Base-by-base conservation (phyloP, 2,888 invertebrate genomes). In the Nephrotoma appendiculata region DNA sequence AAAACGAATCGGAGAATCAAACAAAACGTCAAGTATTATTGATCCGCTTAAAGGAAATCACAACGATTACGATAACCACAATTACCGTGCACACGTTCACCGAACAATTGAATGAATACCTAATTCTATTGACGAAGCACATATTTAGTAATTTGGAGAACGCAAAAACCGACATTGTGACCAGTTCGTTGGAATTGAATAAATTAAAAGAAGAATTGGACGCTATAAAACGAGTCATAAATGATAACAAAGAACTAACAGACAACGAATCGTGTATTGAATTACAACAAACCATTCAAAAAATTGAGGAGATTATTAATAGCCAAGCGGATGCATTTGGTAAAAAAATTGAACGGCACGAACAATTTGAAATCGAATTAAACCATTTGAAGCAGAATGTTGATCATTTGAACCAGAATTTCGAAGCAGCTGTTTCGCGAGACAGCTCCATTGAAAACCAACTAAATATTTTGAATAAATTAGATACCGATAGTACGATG, bases 381-480 rank as follows among this genome's bases (percentile, higher is more conserved):
- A 44, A 95, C n/a, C 6, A 42, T 6, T 52, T 90, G 1, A 89
- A 89, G 3, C 88, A 89, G 3, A 87, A 88, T 1, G 86, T 91
- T 41, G 89, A 89, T 45, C 89, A 90, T 57, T 71, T 91, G 0
- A 90, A 91, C 86, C 90, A 90, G 45, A 89, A 89, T 0, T 91
- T 89, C 86, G 90, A 91, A 12, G 88, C 88, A 0, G 89, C 90
- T 0, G 6, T 88, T 0, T 88, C 88, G 2, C 89, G 94, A 42
- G 96, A 96, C 88, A 92, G 92, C 86, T 93, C 95, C 15, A 94
- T 95, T 0, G 93, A 94, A 89, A 92, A 93, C 71, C 96, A 96
- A 90, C 91, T 97, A 43, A 93, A 94, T 42, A 93, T 94, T 88
- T 91, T 97, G 0, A 96, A 97, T 87, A 93, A 94, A 89, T 91